A percentile compares a stretch with the other conserved stretches of the same genome.
phyloP scores from a whole-genome alignment of 2,888 invertebrate species.

The Atethmia centrago region DNA sequence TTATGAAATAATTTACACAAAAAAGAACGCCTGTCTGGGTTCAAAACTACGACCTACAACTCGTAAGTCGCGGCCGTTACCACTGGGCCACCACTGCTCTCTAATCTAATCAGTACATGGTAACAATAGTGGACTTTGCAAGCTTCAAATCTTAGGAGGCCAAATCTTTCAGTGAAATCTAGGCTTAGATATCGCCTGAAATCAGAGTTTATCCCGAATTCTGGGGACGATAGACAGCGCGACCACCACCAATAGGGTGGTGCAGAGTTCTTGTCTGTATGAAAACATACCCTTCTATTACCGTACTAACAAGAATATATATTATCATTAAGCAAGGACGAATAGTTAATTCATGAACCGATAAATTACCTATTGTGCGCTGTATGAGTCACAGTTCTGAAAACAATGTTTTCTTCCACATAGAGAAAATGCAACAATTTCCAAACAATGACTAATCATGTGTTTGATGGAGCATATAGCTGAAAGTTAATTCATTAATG shows the following conservation, averaged over 20 bases:
- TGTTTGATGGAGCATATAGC: conserved; percentile 3
- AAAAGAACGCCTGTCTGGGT: no score
- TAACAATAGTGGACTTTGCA: conserved; percentile 8
- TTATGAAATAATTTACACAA: no score
- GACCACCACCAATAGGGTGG: not conserved
- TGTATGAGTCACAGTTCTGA: conserved; percentile 19
- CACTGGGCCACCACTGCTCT: no score
- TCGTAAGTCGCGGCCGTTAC: no score
- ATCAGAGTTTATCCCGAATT: not conserved
- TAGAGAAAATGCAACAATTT: conserved; percentile 20
- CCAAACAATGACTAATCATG: conserved; percentile 2
- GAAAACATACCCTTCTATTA: not conserved
- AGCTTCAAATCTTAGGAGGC: not conserved
- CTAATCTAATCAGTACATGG: conserved; percentile 24
- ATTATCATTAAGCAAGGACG: conserved; percentile 26
- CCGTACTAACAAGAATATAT: conserved; percentile 12
- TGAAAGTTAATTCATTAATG: conserved; percentile 14
- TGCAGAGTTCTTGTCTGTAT: conserved; percentile 5
- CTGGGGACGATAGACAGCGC: not conserved
- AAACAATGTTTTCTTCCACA: conserved; percentile 29
- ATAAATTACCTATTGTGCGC: conserved; percentile 14
- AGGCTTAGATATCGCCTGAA: not conserved
- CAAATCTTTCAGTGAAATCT: not conserved
- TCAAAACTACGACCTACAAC: no score
- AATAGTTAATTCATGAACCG: conserved; percentile 37